Conservation (phyloP, 2,113 vertebrate genomes). For the Channa maculata region DNA sequence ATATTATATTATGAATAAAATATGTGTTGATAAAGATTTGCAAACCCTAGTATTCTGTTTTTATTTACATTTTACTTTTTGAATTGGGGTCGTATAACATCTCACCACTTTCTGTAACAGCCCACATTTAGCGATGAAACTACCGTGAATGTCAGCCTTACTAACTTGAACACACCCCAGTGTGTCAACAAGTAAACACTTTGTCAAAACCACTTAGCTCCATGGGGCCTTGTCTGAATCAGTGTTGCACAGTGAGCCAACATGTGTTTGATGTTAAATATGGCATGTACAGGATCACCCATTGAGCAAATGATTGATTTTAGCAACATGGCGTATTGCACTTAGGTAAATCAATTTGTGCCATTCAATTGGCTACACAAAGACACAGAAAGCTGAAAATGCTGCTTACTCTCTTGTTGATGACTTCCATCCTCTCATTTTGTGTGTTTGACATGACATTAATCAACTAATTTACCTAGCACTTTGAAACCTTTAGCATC, state of each 20-base stretch:
- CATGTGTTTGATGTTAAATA: conserved; percentile 50
- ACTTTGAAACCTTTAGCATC: conserved; percentile 46
- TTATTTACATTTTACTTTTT: too few relatives aligned
- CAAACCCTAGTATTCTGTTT: too few relatives aligned
- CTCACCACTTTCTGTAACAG: conserved; percentile 1
- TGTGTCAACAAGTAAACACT: conserved; percentile 66
- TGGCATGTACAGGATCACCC: conserved; percentile 28
- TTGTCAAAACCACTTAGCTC: conserved; percentile 68
- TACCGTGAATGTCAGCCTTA: conserved; percentile 34
- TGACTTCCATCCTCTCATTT: conserved; percentile 8
- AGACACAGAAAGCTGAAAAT: conserved; percentile 33
- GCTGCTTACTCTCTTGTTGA: conserved; percentile 23
- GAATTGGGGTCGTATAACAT: not conserved
- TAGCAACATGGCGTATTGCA: conserved; percentile 51
- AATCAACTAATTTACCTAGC: conserved; percentile 40
- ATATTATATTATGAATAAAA: too few relatives aligned
- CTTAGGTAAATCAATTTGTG: conserved; percentile 58
- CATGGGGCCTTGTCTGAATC: conserved; percentile 38
- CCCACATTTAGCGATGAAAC: conserved; percentile 32
- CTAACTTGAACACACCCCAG: conserved; percentile 38
- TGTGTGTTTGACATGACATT: conserved; percentile 10
- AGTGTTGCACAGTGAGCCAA: conserved; percentile 50
- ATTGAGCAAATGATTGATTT: conserved; percentile 53
- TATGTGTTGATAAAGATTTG: too few relatives aligned
- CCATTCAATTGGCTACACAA: conserved; percentile 36